Evolutionary conservation across 2,888 invertebrate species (phyloP).

Genomic region (Heliconius hortense): DNA sequence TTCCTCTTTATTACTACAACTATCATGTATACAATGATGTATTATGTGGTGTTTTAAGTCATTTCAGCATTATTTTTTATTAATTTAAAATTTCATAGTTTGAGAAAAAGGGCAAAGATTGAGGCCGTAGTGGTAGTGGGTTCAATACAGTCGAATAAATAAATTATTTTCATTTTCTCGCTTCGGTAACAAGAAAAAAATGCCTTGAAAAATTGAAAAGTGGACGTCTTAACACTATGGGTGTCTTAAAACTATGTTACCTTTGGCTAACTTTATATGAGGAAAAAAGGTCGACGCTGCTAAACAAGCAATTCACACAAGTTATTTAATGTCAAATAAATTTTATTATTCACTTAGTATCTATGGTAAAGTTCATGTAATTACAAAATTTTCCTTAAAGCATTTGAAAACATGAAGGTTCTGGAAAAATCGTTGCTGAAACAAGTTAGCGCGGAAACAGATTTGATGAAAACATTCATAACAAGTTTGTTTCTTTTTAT

Average conservation of each 20-base stretch:
- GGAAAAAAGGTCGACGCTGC: neutral
- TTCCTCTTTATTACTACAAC: neutral
- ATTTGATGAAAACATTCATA: neutral
- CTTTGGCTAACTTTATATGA: neutral
- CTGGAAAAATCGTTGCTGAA: neutral
- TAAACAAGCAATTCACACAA: neutral
- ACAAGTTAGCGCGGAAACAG: neutral
- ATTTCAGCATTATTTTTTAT: too few relatives aligned
- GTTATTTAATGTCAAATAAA: too few relatives aligned
- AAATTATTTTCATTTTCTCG: neutral
- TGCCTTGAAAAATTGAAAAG: neutral
- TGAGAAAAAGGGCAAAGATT: too few relatives aligned
- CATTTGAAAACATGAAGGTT: neutral
- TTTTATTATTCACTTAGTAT: neutral
- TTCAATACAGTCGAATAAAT: neutral
- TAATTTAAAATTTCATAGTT: too few relatives aligned
- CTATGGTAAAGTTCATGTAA: neutral
- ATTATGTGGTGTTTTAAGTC: too few relatives aligned
- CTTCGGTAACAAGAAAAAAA: neutral
- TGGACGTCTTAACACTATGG: neutral
- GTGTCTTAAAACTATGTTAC: neutral
- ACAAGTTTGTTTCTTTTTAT: neutral
- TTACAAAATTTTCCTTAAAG: constrained; percentile 1
- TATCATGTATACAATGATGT: too few relatives aligned
- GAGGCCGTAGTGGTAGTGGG: too few relatives aligned